Evolutionary conservation across 1,140 invertebrate species (phyloP).

Genomic region (Physella acuta): DNA sequence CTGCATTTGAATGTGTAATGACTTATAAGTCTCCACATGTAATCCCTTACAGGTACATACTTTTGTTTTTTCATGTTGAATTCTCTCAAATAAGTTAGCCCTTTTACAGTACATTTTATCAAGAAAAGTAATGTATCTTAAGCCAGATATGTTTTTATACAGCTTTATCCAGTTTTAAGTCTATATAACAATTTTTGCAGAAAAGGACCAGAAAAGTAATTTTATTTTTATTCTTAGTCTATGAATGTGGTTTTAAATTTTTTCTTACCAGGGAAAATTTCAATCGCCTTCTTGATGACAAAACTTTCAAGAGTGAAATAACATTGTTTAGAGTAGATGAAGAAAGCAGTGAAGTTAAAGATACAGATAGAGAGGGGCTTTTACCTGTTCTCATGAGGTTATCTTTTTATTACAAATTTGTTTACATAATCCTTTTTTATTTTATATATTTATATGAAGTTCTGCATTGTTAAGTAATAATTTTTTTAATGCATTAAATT

Average conservation of each 20-base stretch:
- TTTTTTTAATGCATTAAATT: too few relatives aligned
- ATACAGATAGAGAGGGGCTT: slow-evolving; percentile 74
- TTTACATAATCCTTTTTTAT: not conserved
- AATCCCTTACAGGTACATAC: slow-evolving; percentile 68
- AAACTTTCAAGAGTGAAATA: slow-evolving; percentile 82
- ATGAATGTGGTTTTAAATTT: too few relatives aligned
- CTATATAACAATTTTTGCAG: too few relatives aligned
- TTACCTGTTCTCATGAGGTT: slow-evolving; percentile 78
- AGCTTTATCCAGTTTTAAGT: too few relatives aligned
- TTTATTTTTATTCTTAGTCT: too few relatives aligned
- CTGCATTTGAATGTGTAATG: slow-evolving; percentile 80
- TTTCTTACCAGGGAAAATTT: slow-evolving; percentile 45
- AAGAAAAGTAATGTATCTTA: too few relatives aligned
- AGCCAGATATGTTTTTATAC: too few relatives aligned
- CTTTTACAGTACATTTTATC: too few relatives aligned
- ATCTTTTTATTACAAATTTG: not conserved
- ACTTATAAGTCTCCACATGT: slow-evolving; percentile 80
- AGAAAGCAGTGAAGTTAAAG: slow-evolving; percentile 69
- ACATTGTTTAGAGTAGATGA: slow-evolving; percentile 75
- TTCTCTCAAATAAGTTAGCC: too few relatives aligned
- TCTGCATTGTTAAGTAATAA: too few relatives aligned
- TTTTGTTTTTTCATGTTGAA: too few relatives aligned
- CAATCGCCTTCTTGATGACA: slow-evolving; percentile 71
- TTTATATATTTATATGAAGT: slow-evolving; percentile 5
- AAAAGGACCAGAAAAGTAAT: too few relatives aligned